phyloP scores from a whole-genome alignment of 2,113 vertebrate genomes.

The Alligator sinensis region DNA sequence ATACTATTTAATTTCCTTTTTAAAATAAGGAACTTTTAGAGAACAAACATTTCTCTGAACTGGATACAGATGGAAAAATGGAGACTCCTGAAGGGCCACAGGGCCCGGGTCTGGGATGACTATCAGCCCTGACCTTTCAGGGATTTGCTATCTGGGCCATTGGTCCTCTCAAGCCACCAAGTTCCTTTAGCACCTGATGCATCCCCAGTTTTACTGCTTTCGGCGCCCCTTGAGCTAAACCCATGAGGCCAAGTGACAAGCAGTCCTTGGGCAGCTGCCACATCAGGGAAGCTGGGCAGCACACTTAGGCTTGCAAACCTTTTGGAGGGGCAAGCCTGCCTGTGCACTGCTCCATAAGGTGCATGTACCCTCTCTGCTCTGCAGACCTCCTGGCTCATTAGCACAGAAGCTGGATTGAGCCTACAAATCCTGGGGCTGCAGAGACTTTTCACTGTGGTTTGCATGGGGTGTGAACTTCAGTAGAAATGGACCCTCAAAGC shows the following conservation, averaged over 20 bases:
- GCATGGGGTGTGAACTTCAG: conserved; percentile 46
- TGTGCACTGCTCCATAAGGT: background rate
- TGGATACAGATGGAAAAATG: background rate
- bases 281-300: background rate
- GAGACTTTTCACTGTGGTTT: background rate
- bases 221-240: too few relatives aligned
- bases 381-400: background rate
- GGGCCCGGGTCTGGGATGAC: background rate
- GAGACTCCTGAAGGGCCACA: background rate
- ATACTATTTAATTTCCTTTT: too few relatives aligned
- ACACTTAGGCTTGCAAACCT: background rate
- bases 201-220: background rate
- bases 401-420: background rate
- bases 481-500: conserved; percentile 14
- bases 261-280: background rate
- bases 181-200: too few relatives aligned
- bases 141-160: too few relatives aligned
- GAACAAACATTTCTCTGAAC: background rate
- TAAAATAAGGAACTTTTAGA: background rate
- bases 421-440: accelerated
- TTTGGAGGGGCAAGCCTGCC: background rate
- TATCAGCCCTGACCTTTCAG: too few relatives aligned
- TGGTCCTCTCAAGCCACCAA: too few relatives aligned
- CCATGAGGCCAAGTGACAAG: too few relatives aligned
- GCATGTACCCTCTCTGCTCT: accelerated